These are phyloP conservation scores for Callyntrura guangdongensis DNA, from an alignment of 2,888 invertebrate species.

Conservation along the genomic window DNA sequence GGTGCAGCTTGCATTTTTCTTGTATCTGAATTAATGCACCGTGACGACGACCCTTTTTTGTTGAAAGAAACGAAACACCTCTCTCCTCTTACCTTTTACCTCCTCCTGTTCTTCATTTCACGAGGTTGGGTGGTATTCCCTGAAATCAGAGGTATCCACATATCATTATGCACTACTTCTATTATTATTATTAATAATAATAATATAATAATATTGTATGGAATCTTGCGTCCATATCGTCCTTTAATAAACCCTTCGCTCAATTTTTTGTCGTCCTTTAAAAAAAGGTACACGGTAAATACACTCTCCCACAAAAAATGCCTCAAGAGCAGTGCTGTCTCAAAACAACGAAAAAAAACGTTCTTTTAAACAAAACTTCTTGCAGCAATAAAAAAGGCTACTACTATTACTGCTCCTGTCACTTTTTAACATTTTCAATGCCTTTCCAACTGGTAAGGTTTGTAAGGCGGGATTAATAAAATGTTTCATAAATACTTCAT, in stretches of 20 bases:
- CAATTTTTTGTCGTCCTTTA: slow-evolving; percentile 35
- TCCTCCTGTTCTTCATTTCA: not conserved
- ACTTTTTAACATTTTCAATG: not conserved
- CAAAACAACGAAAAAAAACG: too few relatives aligned
- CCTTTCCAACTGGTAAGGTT: not conserved
- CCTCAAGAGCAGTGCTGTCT: slow-evolving; percentile 44
- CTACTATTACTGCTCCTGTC: not conserved
- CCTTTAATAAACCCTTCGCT: slow-evolving; percentile 20
- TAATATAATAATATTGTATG: not conserved
- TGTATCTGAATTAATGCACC: slow-evolving; percentile 41
- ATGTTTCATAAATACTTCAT: slow-evolving; percentile 37
- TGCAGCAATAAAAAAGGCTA: slow-evolving; percentile 20
- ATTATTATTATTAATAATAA: slow-evolving; percentile 2
- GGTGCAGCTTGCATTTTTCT: slow-evolving; percentile 4
- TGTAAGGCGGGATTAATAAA: not conserved
- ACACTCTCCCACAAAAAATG: slow-evolving; percentile 13
- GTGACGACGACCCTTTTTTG: slow-evolving; percentile 54
- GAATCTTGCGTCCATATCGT: slow-evolving; percentile 49
- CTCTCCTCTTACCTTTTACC: not conserved
- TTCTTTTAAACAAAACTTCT: not conserved
- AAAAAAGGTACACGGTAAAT: too few relatives aligned
- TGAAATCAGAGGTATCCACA: slow-evolving; percentile 50
- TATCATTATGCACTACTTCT: not conserved
- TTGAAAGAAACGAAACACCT: slow-evolving; percentile 31
- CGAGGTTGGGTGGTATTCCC: slow-evolving; percentile 74